Evolutionary conservation across 2,113 vertebrate species (phyloP).

Genomic region (Ptilorrhoa leucosticta): DNA sequence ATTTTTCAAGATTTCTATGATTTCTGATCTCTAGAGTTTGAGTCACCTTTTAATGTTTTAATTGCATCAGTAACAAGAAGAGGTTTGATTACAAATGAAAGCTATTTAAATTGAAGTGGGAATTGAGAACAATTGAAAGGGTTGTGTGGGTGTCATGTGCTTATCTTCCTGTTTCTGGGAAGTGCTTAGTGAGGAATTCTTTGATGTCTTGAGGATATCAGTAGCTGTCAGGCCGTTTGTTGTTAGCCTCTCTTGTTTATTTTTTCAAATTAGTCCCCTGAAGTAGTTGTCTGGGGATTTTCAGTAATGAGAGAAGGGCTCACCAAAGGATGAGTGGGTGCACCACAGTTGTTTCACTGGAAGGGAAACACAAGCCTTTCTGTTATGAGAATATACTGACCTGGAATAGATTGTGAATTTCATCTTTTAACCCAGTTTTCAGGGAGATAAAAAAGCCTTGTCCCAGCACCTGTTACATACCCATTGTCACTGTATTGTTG

Average conservation of each 20-base stretch:
- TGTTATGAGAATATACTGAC: background rate
- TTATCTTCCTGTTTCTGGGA: conserved; percentile 36
- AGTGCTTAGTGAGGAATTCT: background rate
- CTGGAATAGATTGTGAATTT: background rate
- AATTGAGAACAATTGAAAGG: background rate
- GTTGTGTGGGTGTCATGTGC: background rate
- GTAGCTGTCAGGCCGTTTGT: background rate
- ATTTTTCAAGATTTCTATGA: background rate
- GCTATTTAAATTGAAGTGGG: background rate
- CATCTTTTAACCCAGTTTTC: background rate
- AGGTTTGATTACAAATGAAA: background rate
- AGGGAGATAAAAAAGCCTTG: background rate
- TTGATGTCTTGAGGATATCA: background rate
- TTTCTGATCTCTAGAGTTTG: background rate
- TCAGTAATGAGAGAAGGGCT: background rate
- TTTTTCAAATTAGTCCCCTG: background rate
- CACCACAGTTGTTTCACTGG: background rate
- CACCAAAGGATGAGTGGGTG: background rate
- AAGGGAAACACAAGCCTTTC: background rate
- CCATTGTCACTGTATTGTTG: background rate
- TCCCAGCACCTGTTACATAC: background rate
- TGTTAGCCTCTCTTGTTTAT: background rate
- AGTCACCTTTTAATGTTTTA: background rate
- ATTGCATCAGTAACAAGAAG: background rate
- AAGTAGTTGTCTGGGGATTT: background rate